Evolutionary conservation across 2,888 invertebrate species (phyloP), one percentile per base, ranked within the genome.

Genomic region (Unio delphinus): DNA sequence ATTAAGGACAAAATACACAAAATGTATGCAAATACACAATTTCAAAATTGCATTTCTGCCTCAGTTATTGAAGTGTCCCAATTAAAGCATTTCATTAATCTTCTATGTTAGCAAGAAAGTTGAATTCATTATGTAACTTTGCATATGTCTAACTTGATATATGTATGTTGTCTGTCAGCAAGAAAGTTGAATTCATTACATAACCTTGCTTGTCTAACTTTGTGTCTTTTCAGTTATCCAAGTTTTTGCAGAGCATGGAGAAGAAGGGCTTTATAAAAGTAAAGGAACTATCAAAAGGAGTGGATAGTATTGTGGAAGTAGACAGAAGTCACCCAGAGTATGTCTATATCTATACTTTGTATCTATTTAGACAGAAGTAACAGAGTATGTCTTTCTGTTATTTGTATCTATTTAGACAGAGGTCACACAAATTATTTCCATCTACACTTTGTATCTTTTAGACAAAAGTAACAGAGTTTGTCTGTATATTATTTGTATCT

Each of bases 221-320:
- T 61, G n/a, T 30, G 23, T 34, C 18, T 54, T 81, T 80, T 45
- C 79, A 87, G 90, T 91, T 97, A 68, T 94, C 95, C 20, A 94
- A 94, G 73, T 97, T 97, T 87, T 91, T 98, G 54, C 76, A 94
- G 93, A 93, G 93, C 75, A 95, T 96, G 95, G 92, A 93, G 80
- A 91, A 92, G 87, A 92, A 94, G 88, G 91, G 90, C 34, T 80
- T 90, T n/a, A 84, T 92, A 23, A 80, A 80, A 60, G 83, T 91
- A 26, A 90, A 89, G 73, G 90, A 91, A 74, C 79, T 90, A 73
- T 93, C 93, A 57, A 95, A 94, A 88, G 97, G 97, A 45, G 95
- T 97, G 59, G 94, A 95, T 86, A 95, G 94, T 74, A 93, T 97
- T 70, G 92, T 92, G 64, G 92, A 92, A 0, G 91, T 95, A 28